These are phyloP conservation scores for Heliothis virescens DNA, from an alignment of 1,140 invertebrate genomes.

Conservation along the genomic window DNA sequence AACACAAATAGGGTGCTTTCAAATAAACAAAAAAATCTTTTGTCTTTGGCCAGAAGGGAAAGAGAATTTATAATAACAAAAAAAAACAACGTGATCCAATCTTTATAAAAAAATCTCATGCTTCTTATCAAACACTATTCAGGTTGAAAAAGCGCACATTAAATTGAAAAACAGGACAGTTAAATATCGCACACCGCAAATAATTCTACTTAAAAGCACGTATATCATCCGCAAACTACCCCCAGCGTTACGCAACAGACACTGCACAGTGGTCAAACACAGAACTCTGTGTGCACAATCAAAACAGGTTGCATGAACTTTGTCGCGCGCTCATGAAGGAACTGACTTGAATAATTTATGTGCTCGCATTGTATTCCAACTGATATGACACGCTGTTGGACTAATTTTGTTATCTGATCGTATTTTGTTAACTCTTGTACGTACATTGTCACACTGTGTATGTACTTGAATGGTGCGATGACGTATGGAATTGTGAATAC, in stretches of 20 bases:
- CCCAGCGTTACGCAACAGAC: slow-evolving; percentile 18
- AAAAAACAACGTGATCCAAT: too few relatives aligned
- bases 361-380: slow-evolving; percentile 34
- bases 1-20: too few relatives aligned
- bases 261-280: slow-evolving; percentile 16
- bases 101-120: too few relatives aligned
- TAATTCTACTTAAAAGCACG: background rate
- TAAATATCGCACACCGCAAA: background rate
- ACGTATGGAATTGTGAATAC: background rate
- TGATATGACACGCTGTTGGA: slow-evolving; percentile 18
- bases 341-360: slow-evolving; percentile 29
- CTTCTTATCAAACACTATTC: too few relatives aligned
- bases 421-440: slow-evolving; percentile 18
- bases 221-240: background rate
- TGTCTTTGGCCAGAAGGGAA: too few relatives aligned
- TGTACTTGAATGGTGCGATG: background rate
- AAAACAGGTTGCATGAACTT: slow-evolving; percentile 8
- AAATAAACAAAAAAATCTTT: too few relatives aligned
- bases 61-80: too few relatives aligned
- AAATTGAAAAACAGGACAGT: background rate
- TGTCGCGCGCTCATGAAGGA: slow-evolving; percentile 19
- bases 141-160: too few relatives aligned
- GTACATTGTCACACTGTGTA: background rate
- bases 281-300: background rate
- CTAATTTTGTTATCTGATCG: slow-evolving; percentile 41